A percentile compares a stretch with the other conserved stretches of the same genome.
phyloP scores from a whole-genome alignment of 2,797 vertebrate genomes.

The Protonibea diacanthus region DNA sequence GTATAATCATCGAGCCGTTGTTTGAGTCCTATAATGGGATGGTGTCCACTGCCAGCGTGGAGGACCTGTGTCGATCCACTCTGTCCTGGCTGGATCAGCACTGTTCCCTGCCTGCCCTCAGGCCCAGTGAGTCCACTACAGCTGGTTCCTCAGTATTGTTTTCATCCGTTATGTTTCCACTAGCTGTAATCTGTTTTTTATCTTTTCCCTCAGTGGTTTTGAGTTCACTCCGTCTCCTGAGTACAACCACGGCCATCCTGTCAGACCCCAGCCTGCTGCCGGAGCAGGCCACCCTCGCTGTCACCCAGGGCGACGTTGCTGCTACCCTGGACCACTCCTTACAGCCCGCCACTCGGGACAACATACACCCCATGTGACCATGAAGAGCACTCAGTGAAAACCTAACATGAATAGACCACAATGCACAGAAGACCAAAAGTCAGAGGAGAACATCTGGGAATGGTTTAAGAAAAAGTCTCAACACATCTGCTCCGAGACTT shows the following conservation, averaged over 20 bases:
- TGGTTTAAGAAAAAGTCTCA: constrained; percentile 3
- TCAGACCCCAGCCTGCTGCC: constrained; percentile 91
- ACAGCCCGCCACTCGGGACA: constrained; percentile 55
- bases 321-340: constrained; percentile 68
- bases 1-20: constrained; percentile 94
- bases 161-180: neutral
- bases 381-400: constrained; percentile 30
- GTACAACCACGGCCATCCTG: constrained; percentile 94
- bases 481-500: constrained; percentile 17
- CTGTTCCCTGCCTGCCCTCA: constrained; percentile 93
- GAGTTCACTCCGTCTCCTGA: constrained; percentile 94
- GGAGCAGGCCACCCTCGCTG: constrained; percentile 91
- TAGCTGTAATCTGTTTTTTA: neutral
- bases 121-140: constrained; percentile 89
- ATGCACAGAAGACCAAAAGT: neutral
- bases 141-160: neutral
- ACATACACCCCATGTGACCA: constrained; percentile 52
- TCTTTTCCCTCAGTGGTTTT: constrained; percentile 87
- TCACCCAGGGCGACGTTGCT: constrained; percentile 77
- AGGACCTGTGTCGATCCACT: constrained; percentile 93
- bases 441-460: neutral
- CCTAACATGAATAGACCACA: neutral
- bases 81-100: constrained; percentile 96
- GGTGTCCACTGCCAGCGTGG: constrained; percentile 94
- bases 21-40: constrained; percentile 97